Conservation (phyloP, 2,888 invertebrate genomes). For the Octonoba sinensis region DNA sequence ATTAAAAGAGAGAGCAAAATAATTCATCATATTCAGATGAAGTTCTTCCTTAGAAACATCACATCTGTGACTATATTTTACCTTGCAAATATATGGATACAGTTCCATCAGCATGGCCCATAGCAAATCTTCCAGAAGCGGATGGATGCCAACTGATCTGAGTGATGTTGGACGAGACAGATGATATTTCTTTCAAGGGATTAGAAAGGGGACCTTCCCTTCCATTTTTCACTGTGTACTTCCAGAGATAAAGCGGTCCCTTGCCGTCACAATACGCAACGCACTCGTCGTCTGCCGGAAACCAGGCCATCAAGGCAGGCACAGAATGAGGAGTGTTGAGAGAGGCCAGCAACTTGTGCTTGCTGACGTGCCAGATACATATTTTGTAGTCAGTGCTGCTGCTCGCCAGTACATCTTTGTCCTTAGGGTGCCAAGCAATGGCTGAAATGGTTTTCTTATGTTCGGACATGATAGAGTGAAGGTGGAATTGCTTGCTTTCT, state of each 20-base stretch:
- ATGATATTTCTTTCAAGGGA: constrained; percentile 64
- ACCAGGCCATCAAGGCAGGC: constrained; percentile 70
- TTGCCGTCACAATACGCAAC: constrained; percentile 68
- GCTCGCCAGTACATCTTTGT: constrained; percentile 71
- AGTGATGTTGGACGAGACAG: constrained; percentile 64
- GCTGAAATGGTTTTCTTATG: constrained; percentile 72
- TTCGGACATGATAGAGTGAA: constrained; percentile 72
- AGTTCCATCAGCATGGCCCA: constrained; percentile 71
- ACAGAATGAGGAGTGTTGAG: constrained; percentile 68
- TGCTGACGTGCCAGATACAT: constrained; percentile 71
- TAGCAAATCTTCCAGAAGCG: constrained; percentile 68
- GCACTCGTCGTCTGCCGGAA: constrained; percentile 68
- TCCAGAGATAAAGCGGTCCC: constrained; percentile 71
- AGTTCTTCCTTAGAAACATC: not conserved
- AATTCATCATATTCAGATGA: too few species aligned
- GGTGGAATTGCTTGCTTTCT: constrained; percentile 70
- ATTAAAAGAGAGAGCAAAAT: too few species aligned
- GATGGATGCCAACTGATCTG: constrained; percentile 69
- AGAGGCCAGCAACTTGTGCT: constrained; percentile 69
- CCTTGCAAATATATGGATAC: constrained; percentile 70
- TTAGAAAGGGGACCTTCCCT: constrained; percentile 58
- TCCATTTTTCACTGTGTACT: constrained; percentile 66
- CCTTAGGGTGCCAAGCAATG: constrained; percentile 71
- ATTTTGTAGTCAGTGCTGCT: constrained; percentile 70
- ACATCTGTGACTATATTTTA: constrained; percentile 44